phyloP scores from a whole-genome alignment of 2,113 vertebrate genomes.

The Apteryx mantelli region DNA sequence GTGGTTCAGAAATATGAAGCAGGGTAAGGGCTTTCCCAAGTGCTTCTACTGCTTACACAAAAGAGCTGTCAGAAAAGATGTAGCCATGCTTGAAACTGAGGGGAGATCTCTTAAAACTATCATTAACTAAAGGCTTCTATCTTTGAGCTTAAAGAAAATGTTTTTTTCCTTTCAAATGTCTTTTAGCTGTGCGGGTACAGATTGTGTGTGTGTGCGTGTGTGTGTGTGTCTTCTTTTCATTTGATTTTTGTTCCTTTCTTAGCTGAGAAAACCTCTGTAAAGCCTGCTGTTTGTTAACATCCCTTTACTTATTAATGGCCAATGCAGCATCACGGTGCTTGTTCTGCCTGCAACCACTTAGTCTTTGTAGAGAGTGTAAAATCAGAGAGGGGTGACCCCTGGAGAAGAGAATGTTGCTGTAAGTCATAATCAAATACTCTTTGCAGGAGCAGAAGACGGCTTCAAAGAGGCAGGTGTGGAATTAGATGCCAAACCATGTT shows the following conservation, averaged over 20 bases:
- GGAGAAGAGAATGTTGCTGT: conserved; percentile 50
- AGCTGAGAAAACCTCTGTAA: neutral
- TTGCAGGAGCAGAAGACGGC: conserved; percentile 32
- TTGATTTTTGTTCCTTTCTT: neutral
- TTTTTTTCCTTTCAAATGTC: neutral
- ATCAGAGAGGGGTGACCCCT: conserved; percentile 53
- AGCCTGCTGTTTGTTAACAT: conserved; percentile 5
- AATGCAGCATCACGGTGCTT: conserved; percentile 4
- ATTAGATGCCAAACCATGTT: conserved; percentile 11
- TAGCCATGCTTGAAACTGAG: neutral
- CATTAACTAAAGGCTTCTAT: neutral
- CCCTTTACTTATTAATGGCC: conserved; percentile 24
- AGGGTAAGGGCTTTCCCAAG: conserved; percentile 17
- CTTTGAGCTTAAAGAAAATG: neutral
- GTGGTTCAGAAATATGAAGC: neutral
- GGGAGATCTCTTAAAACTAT: neutral
- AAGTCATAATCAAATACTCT: conserved; percentile 69
- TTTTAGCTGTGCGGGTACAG: neutral
- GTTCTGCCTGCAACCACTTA: conserved; percentile 41
- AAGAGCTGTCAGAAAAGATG: conserved; percentile 37
- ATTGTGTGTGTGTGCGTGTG: neutral
- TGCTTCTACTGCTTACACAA: neutral
- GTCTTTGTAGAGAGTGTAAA: conserved; percentile 35
- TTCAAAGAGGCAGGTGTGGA: conserved; percentile 64
- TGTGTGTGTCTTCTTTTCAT: neutral